Evolutionary conservation across 2,113 vertebrate genomes (phyloP), one percentile per base, ranked within the genome.

Genomic region (Poecile atricapillus): DNA sequence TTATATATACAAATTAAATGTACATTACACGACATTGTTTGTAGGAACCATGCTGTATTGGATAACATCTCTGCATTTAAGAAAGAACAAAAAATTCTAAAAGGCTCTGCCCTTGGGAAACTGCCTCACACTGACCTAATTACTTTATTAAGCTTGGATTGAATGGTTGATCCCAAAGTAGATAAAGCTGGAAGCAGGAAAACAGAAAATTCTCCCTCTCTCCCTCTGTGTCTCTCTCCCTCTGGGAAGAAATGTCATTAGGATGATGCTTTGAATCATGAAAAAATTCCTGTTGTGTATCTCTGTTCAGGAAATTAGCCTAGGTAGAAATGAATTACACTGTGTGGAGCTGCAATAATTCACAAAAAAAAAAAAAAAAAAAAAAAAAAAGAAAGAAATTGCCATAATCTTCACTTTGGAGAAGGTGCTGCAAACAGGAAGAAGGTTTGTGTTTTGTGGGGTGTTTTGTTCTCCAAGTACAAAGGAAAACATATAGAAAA

Each of bases 121-220:
- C 65, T 23, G 46, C 60, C 91, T 94, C 13, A 19, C 81, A 50
- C n/a, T 95, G 94, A 96, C 91, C 94, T 93, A 94, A 95, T 96
- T 96, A 95, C 69, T 87, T 95, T 89, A 95, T 95, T 96, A 95
- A 95, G 89, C 93, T 91, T 91, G 89, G 93, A 95, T 83, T 97
- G 89, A 87, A 85, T 83, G 68, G 81, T 85, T 97, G 96, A 96
- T 94, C 93, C 89, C 77, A 85, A 94, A 93, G 91, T 73, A 95
- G 94, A 95, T 95, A 93, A 94, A 91, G 67, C 93, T 94, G 55
- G 49, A 89, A 96, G 78, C 62, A 93, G 77, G 74, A 91, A 94
- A 96, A 89, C 69, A 91, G 69, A 91, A 91, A 89, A 90, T 89
- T 90, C 31, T 73, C 58, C 13, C 30, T 55, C 73, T 89, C 58